Evolutionary conservation across 2,113 vertebrate species (phyloP).

Genomic region (Lepisosteus oculatus): DNA sequence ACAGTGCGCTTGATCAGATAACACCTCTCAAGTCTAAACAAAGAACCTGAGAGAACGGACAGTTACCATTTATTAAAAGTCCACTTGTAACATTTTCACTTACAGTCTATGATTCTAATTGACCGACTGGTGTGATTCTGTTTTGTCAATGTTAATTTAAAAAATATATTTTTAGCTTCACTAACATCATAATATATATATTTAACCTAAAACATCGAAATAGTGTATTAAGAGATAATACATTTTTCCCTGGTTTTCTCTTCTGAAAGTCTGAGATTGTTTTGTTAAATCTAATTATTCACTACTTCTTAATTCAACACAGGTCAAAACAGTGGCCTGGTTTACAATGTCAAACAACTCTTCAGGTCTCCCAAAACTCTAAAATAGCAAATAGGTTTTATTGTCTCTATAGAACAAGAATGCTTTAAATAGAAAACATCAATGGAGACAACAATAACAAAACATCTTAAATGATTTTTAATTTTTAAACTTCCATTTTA

Average conservation of each 20-base stretch:
- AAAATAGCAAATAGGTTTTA: slow-evolving; percentile 18
- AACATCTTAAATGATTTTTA: no score
- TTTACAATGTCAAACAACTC: slow-evolving; percentile 10
- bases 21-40: slow-evolving; percentile 15
- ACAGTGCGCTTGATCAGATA: slow-evolving; percentile 17
- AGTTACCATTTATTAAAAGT: slow-evolving; percentile 8
- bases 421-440: slow-evolving; percentile 8
- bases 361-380: not conserved
- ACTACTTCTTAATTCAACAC: slow-evolving; percentile 4
- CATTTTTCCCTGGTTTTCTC: slow-evolving; percentile 1
- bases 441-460: slow-evolving; percentile 5
- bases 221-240: no score
- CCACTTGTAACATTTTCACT: not conserved
- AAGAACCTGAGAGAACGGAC: slow-evolving; percentile 17
- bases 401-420: slow-evolving; percentile 5
- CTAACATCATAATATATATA: no score
- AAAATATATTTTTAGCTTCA: no score
- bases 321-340: slow-evolving; percentile 1
- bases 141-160: no score
- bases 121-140: no score
- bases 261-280: not conserved
- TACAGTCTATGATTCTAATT: no score
- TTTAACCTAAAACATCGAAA: no score
- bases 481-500: no score
- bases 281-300: not conserved